phyloP scores from a whole-genome alignment of 2,113 vertebrate genomes.

The Phylloscopus whistleri region DNA sequence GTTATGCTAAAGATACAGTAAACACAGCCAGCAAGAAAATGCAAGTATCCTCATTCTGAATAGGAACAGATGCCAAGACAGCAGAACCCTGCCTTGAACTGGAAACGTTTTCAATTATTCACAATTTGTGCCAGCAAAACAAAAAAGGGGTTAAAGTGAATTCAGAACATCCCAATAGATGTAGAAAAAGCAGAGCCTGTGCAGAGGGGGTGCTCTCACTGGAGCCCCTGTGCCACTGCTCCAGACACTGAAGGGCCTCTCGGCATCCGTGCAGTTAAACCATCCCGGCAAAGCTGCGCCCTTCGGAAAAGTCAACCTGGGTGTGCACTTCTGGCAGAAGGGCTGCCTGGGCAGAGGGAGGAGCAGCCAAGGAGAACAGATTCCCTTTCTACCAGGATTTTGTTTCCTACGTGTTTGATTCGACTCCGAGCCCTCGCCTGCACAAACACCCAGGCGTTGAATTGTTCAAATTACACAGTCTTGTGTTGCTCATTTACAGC shows the following conservation, averaged over 20 bases:
- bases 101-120: neutral
- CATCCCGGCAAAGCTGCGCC: neutral
- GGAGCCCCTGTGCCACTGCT: neutral
- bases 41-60: neutral
- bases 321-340: neutral
- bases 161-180: neutral
- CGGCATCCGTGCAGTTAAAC: neutral
- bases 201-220: neutral
- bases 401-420: neutral
- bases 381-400: neutral
- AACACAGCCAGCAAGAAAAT: neutral
- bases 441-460: neutral
- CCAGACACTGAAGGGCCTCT: neutral
- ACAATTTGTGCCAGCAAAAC: neutral
- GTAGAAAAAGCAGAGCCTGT: neutral
- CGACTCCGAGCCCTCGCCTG: fast-evolving
- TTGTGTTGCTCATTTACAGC: neutral
- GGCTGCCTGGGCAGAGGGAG: neutral
- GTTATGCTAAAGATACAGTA: neutral
- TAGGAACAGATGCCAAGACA: neutral
- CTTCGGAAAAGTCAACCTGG: neutral
- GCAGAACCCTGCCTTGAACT: neutral
- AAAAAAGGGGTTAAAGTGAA: neutral
- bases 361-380: neutral
- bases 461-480: neutral